These are phyloP conservation scores for Sesia bembeciformis DNA, from an alignment of 2,888 invertebrate species.

Conservation along the genomic window DNA sequence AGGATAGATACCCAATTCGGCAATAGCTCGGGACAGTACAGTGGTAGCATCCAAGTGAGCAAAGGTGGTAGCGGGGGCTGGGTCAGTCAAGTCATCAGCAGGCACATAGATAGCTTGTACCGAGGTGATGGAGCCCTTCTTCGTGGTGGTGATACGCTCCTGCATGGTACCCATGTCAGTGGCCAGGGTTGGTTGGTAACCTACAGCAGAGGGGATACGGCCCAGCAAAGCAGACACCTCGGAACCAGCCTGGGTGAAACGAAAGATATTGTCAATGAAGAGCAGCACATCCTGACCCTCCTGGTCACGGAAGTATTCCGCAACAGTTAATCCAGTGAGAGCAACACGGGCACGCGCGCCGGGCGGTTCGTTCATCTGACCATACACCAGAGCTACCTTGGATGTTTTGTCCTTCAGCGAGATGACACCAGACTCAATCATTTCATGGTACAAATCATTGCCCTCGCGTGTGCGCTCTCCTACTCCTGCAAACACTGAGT, in stretches of 20 bases:
- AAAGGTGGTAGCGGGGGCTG: constrained; percentile 96
- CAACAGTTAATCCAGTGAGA: constrained; percentile 92
- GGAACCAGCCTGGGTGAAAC: constrained; percentile 94
- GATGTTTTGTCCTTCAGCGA: constrained; percentile 91
- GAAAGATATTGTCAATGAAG: constrained; percentile 97
- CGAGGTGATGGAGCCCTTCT: constrained; percentile 94
- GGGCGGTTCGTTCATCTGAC: constrained; percentile 98
- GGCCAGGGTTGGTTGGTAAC: constrained; percentile 96
- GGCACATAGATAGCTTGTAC: constrained; percentile 97
- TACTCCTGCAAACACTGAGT: constrained; percentile 96
- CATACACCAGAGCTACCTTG: constrained; percentile 94
- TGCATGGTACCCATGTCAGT: constrained; percentile 99
- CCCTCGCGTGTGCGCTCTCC: constrained; percentile 97
- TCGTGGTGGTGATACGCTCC: constrained; percentile 96
- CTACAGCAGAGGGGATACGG: constrained; percentile 97
- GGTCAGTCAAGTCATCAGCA: constrained; percentile 97
- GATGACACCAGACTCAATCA: constrained; percentile 96
- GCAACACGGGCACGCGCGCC: constrained; percentile 96
- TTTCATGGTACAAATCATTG: constrained; percentile 96
- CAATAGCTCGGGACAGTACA: constrained; percentile 93
- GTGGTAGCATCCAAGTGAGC: constrained; percentile 98
- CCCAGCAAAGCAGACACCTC: constrained; percentile 93
- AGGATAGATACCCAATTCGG: constrained; percentile 94
- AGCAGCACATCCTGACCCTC: constrained; percentile 96
- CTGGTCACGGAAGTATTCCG: constrained; percentile 95